Evolutionary conservation across 2,888 invertebrate genomes (phyloP).

Genomic region (Scaptomyza parva): DNA sequence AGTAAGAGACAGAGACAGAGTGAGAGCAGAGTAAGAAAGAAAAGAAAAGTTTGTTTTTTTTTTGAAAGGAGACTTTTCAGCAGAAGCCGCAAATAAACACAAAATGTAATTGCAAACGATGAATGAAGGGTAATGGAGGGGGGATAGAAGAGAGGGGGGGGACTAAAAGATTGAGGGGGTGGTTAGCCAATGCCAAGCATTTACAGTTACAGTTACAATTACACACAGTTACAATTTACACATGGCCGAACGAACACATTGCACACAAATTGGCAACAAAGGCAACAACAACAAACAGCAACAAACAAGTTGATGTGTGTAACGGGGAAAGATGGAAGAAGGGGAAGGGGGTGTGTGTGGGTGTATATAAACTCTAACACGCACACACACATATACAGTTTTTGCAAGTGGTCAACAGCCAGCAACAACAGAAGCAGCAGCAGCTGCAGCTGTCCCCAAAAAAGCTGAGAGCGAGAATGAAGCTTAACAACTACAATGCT

Average conservation of each 20-base stretch:
- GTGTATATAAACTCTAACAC: background rate
- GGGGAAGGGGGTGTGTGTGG: background rate
- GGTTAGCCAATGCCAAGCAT: conserved; percentile 30
- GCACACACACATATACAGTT: background rate
- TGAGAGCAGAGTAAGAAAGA: background rate
- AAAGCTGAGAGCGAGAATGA: conserved; percentile 1
- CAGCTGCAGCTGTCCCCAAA: conserved; percentile 6
- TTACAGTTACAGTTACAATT: conserved; percentile 33
- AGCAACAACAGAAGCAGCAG: no score
- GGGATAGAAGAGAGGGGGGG: no score
- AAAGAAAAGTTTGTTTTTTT: conserved; percentile 40
- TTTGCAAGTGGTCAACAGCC: conserved; percentile 17
- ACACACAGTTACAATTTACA: conserved; percentile 30
- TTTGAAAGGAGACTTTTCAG: conserved; percentile 34
- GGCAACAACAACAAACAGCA: conserved; percentile 51
- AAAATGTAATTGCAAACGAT: conserved; percentile 65
- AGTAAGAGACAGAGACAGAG: no score
- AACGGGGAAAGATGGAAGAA: background rate
- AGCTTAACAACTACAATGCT: conserved; percentile 1
- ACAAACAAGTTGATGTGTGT: conserved; percentile 13
- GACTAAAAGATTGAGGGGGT: no score
- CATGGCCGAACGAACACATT: conserved; percentile 33
- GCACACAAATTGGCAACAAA: conserved; percentile 47
- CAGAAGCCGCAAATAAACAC: conserved; percentile 71
- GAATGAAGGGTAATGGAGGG: background rate